Evolutionary conservation across 2,113 vertebrate species (phyloP).

Genomic region (Aspidoscelis tigris): DNA sequence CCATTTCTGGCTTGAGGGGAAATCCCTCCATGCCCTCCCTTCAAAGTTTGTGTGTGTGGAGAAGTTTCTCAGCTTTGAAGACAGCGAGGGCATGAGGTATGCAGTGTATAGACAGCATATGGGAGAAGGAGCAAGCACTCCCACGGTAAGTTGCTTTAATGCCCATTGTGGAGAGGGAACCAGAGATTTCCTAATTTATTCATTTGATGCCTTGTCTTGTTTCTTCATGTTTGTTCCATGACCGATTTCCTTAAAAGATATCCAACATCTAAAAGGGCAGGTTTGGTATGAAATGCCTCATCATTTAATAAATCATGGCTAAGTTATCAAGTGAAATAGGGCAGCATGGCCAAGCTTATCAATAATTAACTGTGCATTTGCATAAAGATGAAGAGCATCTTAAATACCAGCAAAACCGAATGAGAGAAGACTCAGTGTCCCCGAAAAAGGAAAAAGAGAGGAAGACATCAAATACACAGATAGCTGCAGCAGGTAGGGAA

Average conservation of each 20-base stretch:
- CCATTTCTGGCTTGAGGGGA: too few relatives aligned
- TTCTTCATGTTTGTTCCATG: background rate
- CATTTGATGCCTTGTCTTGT: background rate
- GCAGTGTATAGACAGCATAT: too few relatives aligned
- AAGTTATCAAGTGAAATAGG: conserved; percentile 60
- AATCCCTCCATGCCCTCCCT: too few relatives aligned
- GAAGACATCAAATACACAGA: background rate
- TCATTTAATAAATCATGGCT: conserved; percentile 68
- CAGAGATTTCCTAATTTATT: background rate
- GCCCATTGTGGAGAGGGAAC: too few relatives aligned
- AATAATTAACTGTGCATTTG: conserved; percentile 67
- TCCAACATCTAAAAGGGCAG: conserved; percentile 27
- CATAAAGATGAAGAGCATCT: conserved; percentile 45
- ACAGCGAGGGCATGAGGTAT: too few relatives aligned
- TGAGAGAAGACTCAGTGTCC: conserved; percentile 24
- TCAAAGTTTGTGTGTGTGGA: too few relatives aligned
- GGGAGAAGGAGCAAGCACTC: too few relatives aligned
- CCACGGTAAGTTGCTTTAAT: too few relatives aligned
- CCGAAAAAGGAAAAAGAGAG: background rate
- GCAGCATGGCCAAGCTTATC: conserved; percentile 56
- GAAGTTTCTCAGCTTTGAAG: too few relatives aligned
- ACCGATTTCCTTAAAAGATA: conserved; percentile 43
- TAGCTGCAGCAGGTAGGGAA: background rate
- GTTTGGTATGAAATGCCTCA: conserved; percentile 44
- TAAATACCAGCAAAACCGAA: conserved; percentile 37